A percentile compares a stretch with the other conserved stretches of the same genome.
phyloP scores from a whole-genome alignment of 2,113 vertebrate genomes.

The Heterotilapia buettikoferi region DNA sequence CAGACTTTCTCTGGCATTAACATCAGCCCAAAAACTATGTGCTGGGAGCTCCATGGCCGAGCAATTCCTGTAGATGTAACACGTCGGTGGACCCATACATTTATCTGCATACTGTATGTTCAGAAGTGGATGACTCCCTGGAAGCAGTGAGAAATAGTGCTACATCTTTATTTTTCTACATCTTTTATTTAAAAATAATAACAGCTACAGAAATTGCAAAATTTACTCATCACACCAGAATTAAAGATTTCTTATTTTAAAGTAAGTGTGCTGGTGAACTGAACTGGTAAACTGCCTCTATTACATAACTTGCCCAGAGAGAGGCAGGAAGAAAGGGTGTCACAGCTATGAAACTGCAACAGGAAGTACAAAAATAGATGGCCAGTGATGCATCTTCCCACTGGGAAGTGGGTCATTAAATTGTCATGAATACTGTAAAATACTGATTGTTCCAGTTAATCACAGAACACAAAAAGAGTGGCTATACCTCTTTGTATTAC shows the following conservation, averaged over 20 bases:
- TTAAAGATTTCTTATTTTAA: background rate
- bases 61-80: background rate
- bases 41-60: background rate
- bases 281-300: background rate
- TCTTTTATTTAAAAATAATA: background rate
- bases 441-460: background rate
- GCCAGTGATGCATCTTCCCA: background rate
- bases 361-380: conserved; percentile 38
- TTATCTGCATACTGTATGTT: background rate
- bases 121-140: background rate
- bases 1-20: background rate
- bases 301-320: conserved; percentile 1
- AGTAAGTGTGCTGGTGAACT: background rate
- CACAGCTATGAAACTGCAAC: background rate
- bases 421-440: background rate
- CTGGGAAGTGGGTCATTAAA: conserved; percentile 11
- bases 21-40: background rate
- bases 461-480: background rate
- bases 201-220: background rate
- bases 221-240: background rate
- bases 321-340: background rate
- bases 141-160: background rate
- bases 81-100: background rate
- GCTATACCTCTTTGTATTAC: background rate
- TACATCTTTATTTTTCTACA: background rate